Base-by-base conservation (phyloP, 1,140 invertebrate genomes). In the Pseudobourletiella spinata region DNA sequence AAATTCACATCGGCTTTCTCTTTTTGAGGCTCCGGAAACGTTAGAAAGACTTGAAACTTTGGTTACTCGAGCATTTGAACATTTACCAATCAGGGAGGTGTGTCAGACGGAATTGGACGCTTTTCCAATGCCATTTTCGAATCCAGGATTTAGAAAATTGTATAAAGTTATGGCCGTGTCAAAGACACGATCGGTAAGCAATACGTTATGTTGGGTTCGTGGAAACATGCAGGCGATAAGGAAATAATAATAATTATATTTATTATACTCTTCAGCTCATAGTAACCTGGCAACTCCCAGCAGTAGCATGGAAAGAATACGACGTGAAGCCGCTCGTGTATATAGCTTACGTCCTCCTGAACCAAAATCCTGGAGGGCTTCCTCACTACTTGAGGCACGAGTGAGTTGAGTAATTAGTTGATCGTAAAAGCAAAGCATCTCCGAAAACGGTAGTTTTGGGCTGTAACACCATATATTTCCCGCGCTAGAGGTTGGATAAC, bases 221-320 rank as follows among this genome's bases (percentile, higher is more conserved):
- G n/a, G n/a, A 39, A n/a, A 8, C n/a, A 11, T 39, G 32, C n/a
- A 39, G 8, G n/a, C n/a, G 8, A n/a, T 39, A 8, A 39, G n/a
- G 8, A 11, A 39, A 39, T 39, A 11, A 39, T 39, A 11, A 39
- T 39, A 39, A 39, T 39, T 11, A 39, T 39, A n/a, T 48, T 11
- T 48, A 18, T n/a, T n/a, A n/a, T n/a, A n/a, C n/a, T n/a, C n/a
- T n/a, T n/a, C n/a, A 55, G 52, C 29, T 55, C 8, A 18, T 32
- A 32, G 32, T 55, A 18, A 55, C 52, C n/a, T 55, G 52, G 52
- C 52, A 55, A 24, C 20, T 55, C 4, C 29, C 52, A 35, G 28
- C 52, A 35, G 32, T 32, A n/a, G 11, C 52, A 3, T 55, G 52
- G 52, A 55, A 55, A 39, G 16, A 25, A 3, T 35, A 55, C 22